Evolutionary conservation across 2,797 vertebrate genomes (phyloP), one percentile per base, ranked within the genome.

Genomic region (Astyanax mexicanus): DNA sequence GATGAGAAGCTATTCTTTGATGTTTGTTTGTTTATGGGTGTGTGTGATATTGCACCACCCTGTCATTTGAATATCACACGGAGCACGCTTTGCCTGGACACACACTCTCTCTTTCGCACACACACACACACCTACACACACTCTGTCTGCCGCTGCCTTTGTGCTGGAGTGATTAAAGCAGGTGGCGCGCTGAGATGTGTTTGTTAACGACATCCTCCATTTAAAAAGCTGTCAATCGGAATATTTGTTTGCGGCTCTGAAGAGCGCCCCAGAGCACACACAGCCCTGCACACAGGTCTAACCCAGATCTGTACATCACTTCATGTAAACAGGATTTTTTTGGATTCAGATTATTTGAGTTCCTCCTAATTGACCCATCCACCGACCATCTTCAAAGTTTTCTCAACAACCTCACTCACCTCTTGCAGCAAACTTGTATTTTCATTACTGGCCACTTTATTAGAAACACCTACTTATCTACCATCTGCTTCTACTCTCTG

Each of bases 61-160:
- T 86, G 87, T 93, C 80, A 93, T 94, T 93, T 93, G 90, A 94
- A 94, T 92, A 94, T 93, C 89, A 92, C 72, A 92, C 86, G 74
- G 84, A 83, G 88, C 47, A 38, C 44, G 74, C 71, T 79, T 55
- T 79, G 86, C 62, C 62, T 81, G 84, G 81, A 90, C 83, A 19
- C 77, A 74, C 74, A 78, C 62, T 90, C 81, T n/a, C n/a, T n/a
- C n/a, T n/a, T n/a, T n/a, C n/a, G n/a, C 29, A 32, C 29, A 32
- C 5, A 32, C 29, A 32, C 29, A 32, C 29, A 32, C 29, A 32
- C 5, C 5, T 32, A 15, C 78, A 71, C 72, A 77, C 60, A 77
- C 6, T 69, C 45, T 62, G 60, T 69, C 76, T 75, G 69, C 64
- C 71, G 44, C 69, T 45, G 78, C 83, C 78, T 82, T 86, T 80